A percentile compares a stretch with the other conserved stretches of the same genome.
These are phyloP conservation scores for Paramormyrops kingsleyae DNA, from an alignment of 2,113 vertebrate genomes.

Conservation along the genomic window DNA sequence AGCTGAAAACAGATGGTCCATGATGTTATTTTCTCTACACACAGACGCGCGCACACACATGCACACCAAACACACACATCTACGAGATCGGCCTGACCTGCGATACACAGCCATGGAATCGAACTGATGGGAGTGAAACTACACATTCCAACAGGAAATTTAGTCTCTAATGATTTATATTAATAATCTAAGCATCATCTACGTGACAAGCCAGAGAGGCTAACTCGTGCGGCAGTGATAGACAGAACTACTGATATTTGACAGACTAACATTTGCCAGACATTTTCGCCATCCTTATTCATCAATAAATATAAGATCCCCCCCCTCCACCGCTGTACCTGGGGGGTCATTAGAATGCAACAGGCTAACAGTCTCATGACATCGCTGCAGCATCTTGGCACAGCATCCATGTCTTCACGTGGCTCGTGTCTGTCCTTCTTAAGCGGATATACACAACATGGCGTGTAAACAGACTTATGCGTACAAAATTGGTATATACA, in stretches of 20 bases:
- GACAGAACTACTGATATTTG: not conserved
- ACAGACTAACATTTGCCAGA: not conserved
- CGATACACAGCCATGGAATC: slow-evolving; percentile 2
- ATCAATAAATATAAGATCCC: not conserved
- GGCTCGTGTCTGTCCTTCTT: not conserved
- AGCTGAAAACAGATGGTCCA: slow-evolving; percentile 56
- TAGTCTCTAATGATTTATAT: slow-evolving; percentile 1
- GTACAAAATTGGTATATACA: not conserved
- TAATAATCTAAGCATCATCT: not conserved
- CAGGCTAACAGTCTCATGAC: not conserved
- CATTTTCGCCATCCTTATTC: not conserved
- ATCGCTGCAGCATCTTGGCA: not conserved
- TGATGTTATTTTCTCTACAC: slow-evolving; percentile 49
- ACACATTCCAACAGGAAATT: not conserved
- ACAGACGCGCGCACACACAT: slow-evolving; percentile 53
- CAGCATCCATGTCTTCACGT: not conserved
- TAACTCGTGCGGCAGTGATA: not conserved
- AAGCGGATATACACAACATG: not conserved
- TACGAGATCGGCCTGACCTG: not conserved
- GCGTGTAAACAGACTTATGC: not conserved
- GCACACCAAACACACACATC: slow-evolving; percentile 40
- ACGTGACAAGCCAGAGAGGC: not conserved
- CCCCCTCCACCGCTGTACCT: not conserved
- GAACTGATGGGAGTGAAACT: not conserved
- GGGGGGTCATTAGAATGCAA: not conserved